Base-by-base conservation (phyloP, 37 sponge, comb jelly and placozoan species). In the Oopsacas minuta region DNA sequence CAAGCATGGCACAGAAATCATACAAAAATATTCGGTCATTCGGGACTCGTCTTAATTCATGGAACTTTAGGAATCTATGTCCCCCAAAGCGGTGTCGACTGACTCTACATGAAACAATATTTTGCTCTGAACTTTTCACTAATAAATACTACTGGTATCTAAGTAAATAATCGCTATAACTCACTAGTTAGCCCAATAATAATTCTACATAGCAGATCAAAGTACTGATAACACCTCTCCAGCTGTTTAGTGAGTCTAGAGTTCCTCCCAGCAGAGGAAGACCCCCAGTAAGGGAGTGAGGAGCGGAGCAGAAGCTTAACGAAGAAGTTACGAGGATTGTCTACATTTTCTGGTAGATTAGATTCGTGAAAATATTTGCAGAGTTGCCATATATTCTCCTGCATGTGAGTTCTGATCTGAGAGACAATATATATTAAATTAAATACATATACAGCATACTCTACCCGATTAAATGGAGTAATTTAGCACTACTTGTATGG, bases 241-340 rank as follows among this genome's bases (percentile, higher is more conserved):
- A 88, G 86, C 75, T 38, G 84, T 8, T 34, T 38, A 15, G 35
- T 84, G 46, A 51, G 37, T 81, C 53, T 22, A 15, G n/a, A 23
- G 52, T 0, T 69, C 35, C 85, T 46, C 22, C 83, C 83, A 22
- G 23, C 52, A 39, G 61, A 51, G 20, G 81, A 36, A 39, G 69
- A 36, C 17, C 39, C 51, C 93, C 93, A 92, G 28, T 90, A 83
- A 0, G 86, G 39, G 7, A 81, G 28, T 1, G 38, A 81, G 1
- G 83, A 52, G 1, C 81, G 36, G 35, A 92, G 87, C 49, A 92
- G 83, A 0, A 90, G 85, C 35, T 86, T 86, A 38, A 92, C 38
- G 85, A 92, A 92, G 90, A 92, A 92, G 28, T 92, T 82, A 25
- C 51, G 90, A 35, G 93, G 89, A 36, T 52, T 51, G 37, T 88